Evolutionary conservation across 2,113 vertebrate species (phyloP).

Genomic region (Xenopus laevis): DNA sequence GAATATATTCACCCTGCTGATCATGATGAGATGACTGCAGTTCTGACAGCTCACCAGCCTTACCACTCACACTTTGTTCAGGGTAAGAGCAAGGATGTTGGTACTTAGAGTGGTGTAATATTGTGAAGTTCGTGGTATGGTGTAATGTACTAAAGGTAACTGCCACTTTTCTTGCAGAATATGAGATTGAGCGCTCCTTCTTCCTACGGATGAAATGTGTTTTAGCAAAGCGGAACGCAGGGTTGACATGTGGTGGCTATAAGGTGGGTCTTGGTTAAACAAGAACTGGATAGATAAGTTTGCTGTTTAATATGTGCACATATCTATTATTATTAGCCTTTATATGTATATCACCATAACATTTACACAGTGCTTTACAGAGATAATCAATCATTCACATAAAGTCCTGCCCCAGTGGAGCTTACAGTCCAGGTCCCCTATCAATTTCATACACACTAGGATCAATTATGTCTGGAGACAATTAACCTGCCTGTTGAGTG

Average conservation of each 20-base stretch:
- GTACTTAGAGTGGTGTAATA: background rate
- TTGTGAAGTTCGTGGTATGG: background rate
- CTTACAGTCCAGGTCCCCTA: no score
- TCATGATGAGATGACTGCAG: constrained; percentile 94
- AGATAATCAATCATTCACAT: no score
- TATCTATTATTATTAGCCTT: no score
- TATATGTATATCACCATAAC: no score
- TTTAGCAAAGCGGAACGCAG: constrained; percentile 92
- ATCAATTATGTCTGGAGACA: no score
- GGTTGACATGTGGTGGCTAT: constrained; percentile 93
- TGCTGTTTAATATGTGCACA: no score
- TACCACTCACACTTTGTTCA: constrained; percentile 95
- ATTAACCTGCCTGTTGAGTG: no score
- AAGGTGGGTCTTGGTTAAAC: constrained; percentile 70
- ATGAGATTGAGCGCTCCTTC: constrained; percentile 94
- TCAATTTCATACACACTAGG: no score
- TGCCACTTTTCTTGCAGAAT: constrained; percentile 65
- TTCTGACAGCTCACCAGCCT: constrained; percentile 92
- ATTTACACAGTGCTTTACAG: no score
- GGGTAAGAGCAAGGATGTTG: constrained; percentile 63
- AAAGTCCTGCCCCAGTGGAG: no score
- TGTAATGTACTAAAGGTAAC: constrained; percentile 2
- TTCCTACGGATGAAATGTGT: constrained; percentile 98
- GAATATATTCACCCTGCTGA: constrained; percentile 96
- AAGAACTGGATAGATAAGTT: background rate